Evolutionary conservation across 2,888 invertebrate genomes (phyloP).

Genomic region (Platycheirus rosarum): DNA sequence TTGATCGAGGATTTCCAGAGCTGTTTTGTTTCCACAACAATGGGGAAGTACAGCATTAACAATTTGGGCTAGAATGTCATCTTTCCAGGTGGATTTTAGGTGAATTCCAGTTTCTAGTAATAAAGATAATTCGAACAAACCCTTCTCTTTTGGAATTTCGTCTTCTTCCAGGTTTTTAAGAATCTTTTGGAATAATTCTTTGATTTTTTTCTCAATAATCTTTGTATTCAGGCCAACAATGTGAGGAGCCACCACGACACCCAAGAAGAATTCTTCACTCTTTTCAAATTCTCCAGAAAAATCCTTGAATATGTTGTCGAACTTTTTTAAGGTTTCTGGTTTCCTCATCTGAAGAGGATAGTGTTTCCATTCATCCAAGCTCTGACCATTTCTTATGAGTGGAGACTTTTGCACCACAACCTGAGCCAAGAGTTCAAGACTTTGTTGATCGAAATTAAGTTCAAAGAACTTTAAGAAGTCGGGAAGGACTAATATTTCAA

Average conservation of each 20-base stretch:
- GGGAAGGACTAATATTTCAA: constrained; percentile 89
- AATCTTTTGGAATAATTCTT: constrained; percentile 10
- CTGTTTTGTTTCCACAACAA: constrained; percentile 78
- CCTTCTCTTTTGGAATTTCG: constrained; percentile 60
- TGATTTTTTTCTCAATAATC: constrained; percentile 45
- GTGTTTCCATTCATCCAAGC: constrained; percentile 86
- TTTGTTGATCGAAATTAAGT: constrained; percentile 84
- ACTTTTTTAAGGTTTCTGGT: constrained; percentile 75
- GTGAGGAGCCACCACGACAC: constrained; percentile 79
- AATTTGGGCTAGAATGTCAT: constrained; percentile 53
- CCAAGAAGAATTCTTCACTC: constrained; percentile 80
- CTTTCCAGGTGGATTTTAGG: constrained; percentile 78
- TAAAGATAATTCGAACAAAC: constrained; percentile 84
- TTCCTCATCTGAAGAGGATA: constrained; percentile 86
- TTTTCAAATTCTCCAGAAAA: constrained; percentile 76
- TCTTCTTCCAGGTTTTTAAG: constrained; percentile 22
- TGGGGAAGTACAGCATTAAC: constrained; percentile 70
- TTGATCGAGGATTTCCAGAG: constrained; percentile 77
- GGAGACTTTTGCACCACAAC: constrained; percentile 88
- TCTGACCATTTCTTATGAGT: constrained; percentile 85
- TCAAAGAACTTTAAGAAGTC: constrained; percentile 86
- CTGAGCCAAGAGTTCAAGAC: constrained; percentile 86
- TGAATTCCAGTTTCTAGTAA: constrained; percentile 86
- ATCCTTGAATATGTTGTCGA: constrained; percentile 76
- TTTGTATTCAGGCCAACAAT: constrained; percentile 76